These are phyloP conservation scores for Isoperla grammatica DNA, from an alignment of 2,888 invertebrate genomes.

Conservation along the genomic window DNA sequence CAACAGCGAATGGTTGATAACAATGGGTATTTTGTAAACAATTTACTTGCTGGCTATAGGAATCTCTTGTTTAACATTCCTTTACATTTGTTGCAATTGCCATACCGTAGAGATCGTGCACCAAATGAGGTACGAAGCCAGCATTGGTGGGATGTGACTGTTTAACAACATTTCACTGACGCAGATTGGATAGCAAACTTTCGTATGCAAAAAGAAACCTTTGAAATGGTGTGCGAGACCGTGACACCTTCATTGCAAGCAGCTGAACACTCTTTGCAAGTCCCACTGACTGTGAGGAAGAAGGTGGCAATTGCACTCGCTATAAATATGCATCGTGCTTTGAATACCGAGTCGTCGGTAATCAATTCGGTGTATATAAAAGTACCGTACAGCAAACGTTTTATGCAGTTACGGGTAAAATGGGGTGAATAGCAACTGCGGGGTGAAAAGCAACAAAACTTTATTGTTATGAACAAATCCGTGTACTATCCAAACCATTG, in stretches of 20 bases:
- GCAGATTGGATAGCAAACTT: conserved; percentile 12
- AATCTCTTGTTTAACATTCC: no score
- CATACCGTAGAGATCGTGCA: not conserved
- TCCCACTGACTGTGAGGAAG: conserved; percentile 1
- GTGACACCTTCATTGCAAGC: not conserved
- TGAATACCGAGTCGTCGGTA: conserved; percentile 14
- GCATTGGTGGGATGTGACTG: conserved; percentile 13
- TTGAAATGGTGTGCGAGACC: not conserved
- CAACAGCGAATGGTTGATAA: no score
- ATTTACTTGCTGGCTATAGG: no score
- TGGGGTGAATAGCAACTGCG: no score
- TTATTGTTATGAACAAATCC: no score
- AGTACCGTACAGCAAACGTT: conserved; percentile 32
- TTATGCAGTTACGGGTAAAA: conserved; percentile 34
- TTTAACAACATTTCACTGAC: not conserved
- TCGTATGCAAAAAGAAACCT: not conserved
- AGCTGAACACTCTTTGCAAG: not conserved
- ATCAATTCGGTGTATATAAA: conserved; percentile 9
- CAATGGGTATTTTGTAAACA: no score
- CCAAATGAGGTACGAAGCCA: conserved; percentile 20
- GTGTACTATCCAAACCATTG: no score
- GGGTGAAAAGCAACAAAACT: no score
- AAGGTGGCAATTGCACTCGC: conserved; percentile 13
- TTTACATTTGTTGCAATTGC: no score
- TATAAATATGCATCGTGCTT: conserved; percentile 12